Base-by-base conservation (phyloP, 2,797 vertebrate species). In the Dallia pectoralis region DNA sequence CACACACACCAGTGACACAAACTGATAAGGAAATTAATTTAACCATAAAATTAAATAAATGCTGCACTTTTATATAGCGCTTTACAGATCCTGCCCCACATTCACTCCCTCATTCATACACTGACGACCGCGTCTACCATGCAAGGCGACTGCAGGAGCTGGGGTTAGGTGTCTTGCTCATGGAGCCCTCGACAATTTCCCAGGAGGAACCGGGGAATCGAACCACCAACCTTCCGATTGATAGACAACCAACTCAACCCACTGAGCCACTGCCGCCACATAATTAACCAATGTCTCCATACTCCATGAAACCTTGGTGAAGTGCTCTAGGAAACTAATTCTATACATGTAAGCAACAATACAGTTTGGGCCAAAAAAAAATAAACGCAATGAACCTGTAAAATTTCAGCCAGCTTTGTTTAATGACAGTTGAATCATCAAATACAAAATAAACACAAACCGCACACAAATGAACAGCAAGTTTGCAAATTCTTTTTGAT, bases 401-500 rank as follows among this genome's bases (percentile, higher is more conserved):
- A 4, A 32, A 33, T 63, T 63, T 63, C 62, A 63, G 62, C 62
- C 62, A 77, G 66, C 59, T 77, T 73, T 69, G 70, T 77, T 72
- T 77, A 77, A 77, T 77, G 69, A 77, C 72, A 61, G 73, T 70
- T 65, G 74, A 44, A 44, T 44, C 75, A 73, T 69, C 72, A 73
- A 72, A 59, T 73, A 77, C 71, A 77, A 70, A 70, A 72, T 48
- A 70, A 77, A 73, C 67, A 74, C 68, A 72, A 68, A 19, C 53
- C 22, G 53, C 53, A 56, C 53, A 56, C 19, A 56, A 63, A 63
- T 19, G 2, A 19, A 32, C 62, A 63, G 29, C 30, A 33, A 63
- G 27, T 15, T 32, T 16, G 30, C 62, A 29, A 63, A 8, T 63
- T 63, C 30, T 32, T 29, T 32, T 18, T 63, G 53, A 18, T 63